A percentile compares a stretch with the other conserved stretches of the same genome.
Evolutionary conservation across 2,113 vertebrate species (phyloP).

Genomic region (Oryzias melastigma): DNA sequence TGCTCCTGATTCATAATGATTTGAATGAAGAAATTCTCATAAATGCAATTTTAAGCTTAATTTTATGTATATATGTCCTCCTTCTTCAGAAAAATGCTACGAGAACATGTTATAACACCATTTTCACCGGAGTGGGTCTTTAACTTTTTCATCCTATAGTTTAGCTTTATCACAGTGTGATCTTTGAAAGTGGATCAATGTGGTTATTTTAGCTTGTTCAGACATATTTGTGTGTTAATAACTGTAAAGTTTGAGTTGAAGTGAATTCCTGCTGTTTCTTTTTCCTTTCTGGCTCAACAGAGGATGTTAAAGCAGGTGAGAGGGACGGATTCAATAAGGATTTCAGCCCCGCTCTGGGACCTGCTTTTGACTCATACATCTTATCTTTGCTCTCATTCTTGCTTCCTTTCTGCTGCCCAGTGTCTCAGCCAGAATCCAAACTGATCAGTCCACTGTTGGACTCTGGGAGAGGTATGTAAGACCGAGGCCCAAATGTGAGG

Average conservation of each 20-base stretch:
- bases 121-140: no score
- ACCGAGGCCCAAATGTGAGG: background rate
- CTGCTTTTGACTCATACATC: background rate
- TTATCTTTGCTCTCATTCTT: slow-evolving; percentile 6
- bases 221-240: background rate
- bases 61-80: no score
- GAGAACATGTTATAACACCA: no score
- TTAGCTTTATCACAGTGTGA: no score
- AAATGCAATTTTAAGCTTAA: no score
- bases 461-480: slow-evolving; percentile 59
- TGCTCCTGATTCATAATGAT: no score
- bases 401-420: slow-evolving; percentile 46
- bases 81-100: no score
- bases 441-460: slow-evolving; percentile 56
- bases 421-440: slow-evolving; percentile 55
- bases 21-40: no score
- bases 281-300: slow-evolving; percentile 30
- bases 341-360: no score
- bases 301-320: slow-evolving; percentile 66
- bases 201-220: background rate
- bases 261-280: slow-evolving; percentile 8
- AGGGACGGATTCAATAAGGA: background rate
- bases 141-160: background rate
- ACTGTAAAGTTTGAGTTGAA: background rate
- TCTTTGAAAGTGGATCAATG: no score